phyloP scores from a whole-genome alignment of 2,797 vertebrate species.

The Cyclopterus lumpus region DNA sequence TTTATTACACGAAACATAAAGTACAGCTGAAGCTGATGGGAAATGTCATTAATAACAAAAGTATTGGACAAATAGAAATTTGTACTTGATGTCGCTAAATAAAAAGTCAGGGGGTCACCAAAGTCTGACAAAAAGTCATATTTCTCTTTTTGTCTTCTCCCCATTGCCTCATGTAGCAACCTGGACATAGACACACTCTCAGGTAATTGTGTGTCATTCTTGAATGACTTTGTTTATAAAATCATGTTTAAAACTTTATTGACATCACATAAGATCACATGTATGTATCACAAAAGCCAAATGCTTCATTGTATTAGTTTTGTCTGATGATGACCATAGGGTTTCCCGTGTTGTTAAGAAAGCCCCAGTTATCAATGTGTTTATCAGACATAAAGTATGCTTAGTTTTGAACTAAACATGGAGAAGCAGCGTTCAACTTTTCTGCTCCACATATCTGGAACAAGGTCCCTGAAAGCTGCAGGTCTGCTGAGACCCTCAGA shows the following conservation, averaged over 20 bases:
- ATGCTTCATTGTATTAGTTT: background rate
- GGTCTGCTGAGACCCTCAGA: too few relatives aligned
- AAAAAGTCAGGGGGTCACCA: background rate
- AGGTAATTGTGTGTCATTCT: constrained; percentile 64
- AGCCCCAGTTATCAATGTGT: background rate
- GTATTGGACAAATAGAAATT: too few relatives aligned
- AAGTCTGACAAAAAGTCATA: background rate
- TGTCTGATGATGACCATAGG: background rate
- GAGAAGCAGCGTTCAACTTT: too few relatives aligned
- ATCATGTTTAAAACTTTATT: background rate
- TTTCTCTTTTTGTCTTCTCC: constrained; percentile 35
- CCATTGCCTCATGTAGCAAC: constrained; percentile 71
- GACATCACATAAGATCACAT: background rate
- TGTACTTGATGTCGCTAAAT: background rate
- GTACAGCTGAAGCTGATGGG: background rate
- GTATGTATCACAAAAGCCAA: background rate
- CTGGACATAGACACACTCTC: constrained; percentile 84
- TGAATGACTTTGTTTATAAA: background rate
- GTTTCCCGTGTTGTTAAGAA: background rate
- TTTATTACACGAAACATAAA: background rate
- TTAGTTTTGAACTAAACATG: too few relatives aligned
- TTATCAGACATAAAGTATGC: background rate
- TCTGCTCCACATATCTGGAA: too few relatives aligned
- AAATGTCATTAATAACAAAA: background rate
- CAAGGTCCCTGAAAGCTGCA: too few relatives aligned